These are phyloP conservation scores for Melieria crassipennis DNA, from an alignment of 2,888 invertebrate genomes.

Conservation along the genomic window DNA sequence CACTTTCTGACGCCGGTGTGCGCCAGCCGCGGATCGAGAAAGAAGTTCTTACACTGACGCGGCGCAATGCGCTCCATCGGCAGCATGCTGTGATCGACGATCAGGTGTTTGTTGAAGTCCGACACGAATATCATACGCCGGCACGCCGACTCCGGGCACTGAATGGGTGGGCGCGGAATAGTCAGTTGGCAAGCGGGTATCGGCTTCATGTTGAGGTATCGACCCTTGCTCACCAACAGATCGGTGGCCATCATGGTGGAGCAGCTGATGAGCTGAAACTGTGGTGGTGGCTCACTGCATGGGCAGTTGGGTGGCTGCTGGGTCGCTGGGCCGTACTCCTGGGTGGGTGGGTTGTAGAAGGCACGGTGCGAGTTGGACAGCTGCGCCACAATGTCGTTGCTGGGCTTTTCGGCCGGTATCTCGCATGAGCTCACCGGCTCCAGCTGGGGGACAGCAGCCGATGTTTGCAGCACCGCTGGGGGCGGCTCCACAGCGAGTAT, in stretches of 20 bases:
- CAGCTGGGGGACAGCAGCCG: not conserved
- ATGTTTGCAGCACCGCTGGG: not conserved
- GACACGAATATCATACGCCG: constrained; percentile 53
- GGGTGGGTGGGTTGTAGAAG: constrained; percentile 33
- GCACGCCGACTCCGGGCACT: constrained; percentile 56
- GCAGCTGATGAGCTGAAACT: constrained; percentile 47
- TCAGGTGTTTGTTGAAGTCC: constrained; percentile 57
- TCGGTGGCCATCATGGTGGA: constrained; percentile 34
- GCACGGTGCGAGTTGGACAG: constrained; percentile 42
- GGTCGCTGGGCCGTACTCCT: not conserved
- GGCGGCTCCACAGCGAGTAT: constrained; percentile 10
- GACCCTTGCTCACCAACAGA: constrained; percentile 28
- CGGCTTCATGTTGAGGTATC: constrained; percentile 32
- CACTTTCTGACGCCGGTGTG: constrained; percentile 49
- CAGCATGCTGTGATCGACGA: constrained; percentile 52
- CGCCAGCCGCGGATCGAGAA: constrained; percentile 51
- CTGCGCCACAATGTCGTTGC: constrained; percentile 9
- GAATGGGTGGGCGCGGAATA: constrained; percentile 51
- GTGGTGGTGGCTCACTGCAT: constrained; percentile 41
- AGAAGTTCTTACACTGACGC: constrained; percentile 54
- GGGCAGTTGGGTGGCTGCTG: constrained; percentile 4
- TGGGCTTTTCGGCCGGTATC: constrained; percentile 16
- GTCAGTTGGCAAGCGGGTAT: constrained; percentile 39
- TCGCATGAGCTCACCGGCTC: constrained; percentile 7
- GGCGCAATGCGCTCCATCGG: constrained; percentile 55